phyloP scores from a whole-genome alignment of 2,797 vertebrate species.

The Myotis vivesi region DNA sequence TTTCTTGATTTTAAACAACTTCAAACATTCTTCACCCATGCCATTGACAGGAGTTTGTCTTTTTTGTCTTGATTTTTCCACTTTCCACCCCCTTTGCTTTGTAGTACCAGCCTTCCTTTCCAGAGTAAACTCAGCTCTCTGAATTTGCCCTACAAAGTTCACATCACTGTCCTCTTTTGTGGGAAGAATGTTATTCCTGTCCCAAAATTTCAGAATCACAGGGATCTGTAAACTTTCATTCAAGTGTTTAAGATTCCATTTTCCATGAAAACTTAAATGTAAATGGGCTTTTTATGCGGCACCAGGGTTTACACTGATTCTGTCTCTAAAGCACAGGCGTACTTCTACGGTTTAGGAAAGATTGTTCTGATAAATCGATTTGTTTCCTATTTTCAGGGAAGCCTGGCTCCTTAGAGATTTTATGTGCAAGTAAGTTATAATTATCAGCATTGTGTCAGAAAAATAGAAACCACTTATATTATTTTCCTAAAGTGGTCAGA shows the following conservation, averaged over 20 bases:
- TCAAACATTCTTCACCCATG: not conserved
- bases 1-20: not conserved
- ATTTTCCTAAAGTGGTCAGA: not conserved
- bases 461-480: not conserved
- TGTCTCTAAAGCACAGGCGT: not conserved
- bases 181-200: not conserved
- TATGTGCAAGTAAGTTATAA: not conserved
- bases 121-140: not conserved
- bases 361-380: not conserved
- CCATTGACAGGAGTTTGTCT: not conserved
- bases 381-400: not conserved
- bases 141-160: not conserved
- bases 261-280: not conserved
- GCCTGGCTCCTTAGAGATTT: not conserved
- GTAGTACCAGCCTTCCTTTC: not conserved
- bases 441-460: not conserved
- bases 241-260: not conserved
- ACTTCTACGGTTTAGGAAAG: not conserved
- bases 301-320: not conserved
- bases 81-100: not conserved
- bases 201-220: not conserved
- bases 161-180: not conserved
- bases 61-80: not conserved
- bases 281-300: not conserved
- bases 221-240: not conserved